Evolutionary conservation across 2,797 vertebrate genomes (phyloP), one percentile per base, ranked within the genome.

Genomic region (Eupleurogrammus muticus): DNA sequence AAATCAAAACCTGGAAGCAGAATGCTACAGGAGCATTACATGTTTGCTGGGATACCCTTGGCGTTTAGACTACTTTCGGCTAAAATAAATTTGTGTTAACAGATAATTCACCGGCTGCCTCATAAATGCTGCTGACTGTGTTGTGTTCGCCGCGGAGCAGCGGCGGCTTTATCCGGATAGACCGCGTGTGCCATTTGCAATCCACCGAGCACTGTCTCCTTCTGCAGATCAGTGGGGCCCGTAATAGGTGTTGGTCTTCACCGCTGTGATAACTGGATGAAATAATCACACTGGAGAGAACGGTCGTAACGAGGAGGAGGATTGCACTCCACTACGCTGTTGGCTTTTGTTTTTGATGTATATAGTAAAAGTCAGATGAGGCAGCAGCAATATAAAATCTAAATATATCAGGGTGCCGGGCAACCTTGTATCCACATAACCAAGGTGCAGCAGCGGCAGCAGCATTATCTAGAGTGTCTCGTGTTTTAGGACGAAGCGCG

Each of bases 281-380:
- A 85, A 85, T 83, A 81, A 90, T 90, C 91, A 83, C 75, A 77
- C 60, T 62, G 62, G 79, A 89, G 66, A 71, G 79, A 74, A 36
- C 1, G 55, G 81, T 73, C 75, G 73, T 82, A 83, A 83, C 52
- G 68, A 70, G 57, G 66, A 49, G 75, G 53, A 65, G 54, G 40
- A 79, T 74, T 71, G 59, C 77, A 70, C 80, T 76, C 55, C 50
- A 75, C 70, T 81, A 68, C 70, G 64, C 28, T 73, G 44, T 50
- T 74, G 64, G 81, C 81, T 86, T 85, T 75, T 46, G n/a, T n/a
- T 61, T 85, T 76, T 73, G 82, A 86, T 75, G 77, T 58, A 61
- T 59, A 57, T 50, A 32, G 35, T 71, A 54, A 66, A 80, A 74
- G 73, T 85, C 80, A 87, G 87, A 79, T 70, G 77, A 63, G 57